Base-by-base conservation (phyloP, 2,113 vertebrate species). In the Myanophis thanlyinensis region DNA sequence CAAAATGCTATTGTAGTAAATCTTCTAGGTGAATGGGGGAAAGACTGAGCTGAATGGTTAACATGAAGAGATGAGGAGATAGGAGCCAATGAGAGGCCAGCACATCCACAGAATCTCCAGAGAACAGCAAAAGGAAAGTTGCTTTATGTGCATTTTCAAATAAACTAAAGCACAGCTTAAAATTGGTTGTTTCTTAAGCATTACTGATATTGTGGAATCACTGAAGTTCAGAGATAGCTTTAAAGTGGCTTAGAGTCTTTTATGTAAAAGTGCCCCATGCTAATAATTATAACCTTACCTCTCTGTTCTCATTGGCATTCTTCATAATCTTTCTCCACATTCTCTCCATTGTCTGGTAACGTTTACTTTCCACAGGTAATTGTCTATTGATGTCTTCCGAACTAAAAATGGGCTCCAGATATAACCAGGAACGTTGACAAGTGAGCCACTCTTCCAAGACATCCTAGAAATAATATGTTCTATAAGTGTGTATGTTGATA, bases 361-460 rank as follows among this genome's bases (percentile, higher is more conserved):
- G 97, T 94, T 98, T 97, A 91, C 97, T 98, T 96, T 99, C 98
- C 87, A 98, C 93, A 0, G 98, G 99, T 53, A 99, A 97, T 94
- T 99, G 98, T 86, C 98, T 97, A 95, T 97, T 99, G 96, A 99
- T 99, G 94, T 99, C 98, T 90, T 99, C 98, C 9, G 98, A 99
- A 90, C 98, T 98, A 93, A 99, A 99, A 96, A 99, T 98, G 90
- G 99, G 98, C 95, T 99, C 98, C 96, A 99, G 95, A 96, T 98
- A 99, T 5, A 99, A 98, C 99, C 99, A 99, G 87, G 98, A 96
- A 7, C 97, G 96, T 96, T 99, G 99, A 94, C 98, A 99, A 11
- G 96, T 98, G 95, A 99, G 96, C 99, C 98, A 99, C 90, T 99
- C 98, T 87, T 99, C 98, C 54, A 99, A 97, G 5, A 99, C 98